Evolutionary conservation across 2,888 invertebrate genomes (phyloP).

Genomic region (Acheta domesticus): DNA sequence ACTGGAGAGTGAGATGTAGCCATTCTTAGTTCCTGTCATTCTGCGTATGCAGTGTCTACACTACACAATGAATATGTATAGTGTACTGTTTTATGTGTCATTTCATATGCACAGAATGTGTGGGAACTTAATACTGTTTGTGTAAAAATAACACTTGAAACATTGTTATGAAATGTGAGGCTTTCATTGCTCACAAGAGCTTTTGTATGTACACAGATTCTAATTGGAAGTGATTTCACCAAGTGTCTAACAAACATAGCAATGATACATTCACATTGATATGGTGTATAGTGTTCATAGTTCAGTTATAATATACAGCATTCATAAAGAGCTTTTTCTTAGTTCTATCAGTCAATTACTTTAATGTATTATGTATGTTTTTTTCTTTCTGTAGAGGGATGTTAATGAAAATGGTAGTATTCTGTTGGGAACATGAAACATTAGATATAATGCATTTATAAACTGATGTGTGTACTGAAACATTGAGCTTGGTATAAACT

Average conservation of each 20-base stretch:
- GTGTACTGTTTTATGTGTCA: not conserved
- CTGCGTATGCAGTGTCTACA: not conserved
- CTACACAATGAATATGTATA: not conserved
- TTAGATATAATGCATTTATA: too few species aligned
- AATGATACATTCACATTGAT: too few species aligned
- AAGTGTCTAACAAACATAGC: too few species aligned
- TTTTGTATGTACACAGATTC: not conserved
- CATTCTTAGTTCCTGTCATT: conserved; percentile 18
- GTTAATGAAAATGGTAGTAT: not conserved
- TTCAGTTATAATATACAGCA: too few species aligned
- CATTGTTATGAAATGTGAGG: not conserved
- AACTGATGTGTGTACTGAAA: too few species aligned
- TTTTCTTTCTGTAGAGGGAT: not conserved
- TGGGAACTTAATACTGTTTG: not conserved
- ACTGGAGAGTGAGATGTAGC: not conserved
- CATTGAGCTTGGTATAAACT: too few species aligned
- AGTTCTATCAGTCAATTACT: too few species aligned
- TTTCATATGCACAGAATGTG: not conserved
- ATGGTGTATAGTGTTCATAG: too few species aligned
- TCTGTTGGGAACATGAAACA: not conserved
- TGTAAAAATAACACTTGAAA: not conserved
- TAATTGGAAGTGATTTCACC: not conserved
- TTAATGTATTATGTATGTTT: not conserved
- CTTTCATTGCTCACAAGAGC: not conserved
- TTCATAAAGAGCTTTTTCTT: too few species aligned